These are phyloP conservation scores for Epizoanthus scotinus DNA, from an alignment of 92 coral and sea anemone genomes.

Conservation along the genomic window DNA sequence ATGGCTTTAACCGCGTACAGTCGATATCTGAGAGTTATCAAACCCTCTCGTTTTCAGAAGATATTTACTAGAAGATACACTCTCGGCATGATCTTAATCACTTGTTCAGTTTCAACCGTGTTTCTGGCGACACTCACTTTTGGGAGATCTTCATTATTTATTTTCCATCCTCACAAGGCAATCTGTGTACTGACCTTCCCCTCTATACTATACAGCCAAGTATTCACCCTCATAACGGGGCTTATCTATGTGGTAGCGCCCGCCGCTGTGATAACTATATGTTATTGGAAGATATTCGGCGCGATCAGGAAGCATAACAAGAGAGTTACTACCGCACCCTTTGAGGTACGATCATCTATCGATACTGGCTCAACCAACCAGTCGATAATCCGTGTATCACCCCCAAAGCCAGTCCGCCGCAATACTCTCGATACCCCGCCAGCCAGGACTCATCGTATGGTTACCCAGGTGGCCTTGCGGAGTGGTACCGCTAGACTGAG, in stretches of 20 bases:
- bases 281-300: conserved; percentile 63
- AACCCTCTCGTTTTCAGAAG: conserved; percentile 56
- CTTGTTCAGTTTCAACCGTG: conserved; percentile 53
- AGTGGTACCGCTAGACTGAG: conserved; percentile 29
- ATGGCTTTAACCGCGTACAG: conserved; percentile 85
- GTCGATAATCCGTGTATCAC: conserved; percentile 22
- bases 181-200: conserved; percentile 62
- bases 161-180: conserved; percentile 69
- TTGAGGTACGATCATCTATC: conserved; percentile 8
- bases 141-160: conserved; percentile 44
- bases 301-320: conserved; percentile 61
- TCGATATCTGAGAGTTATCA: conserved; percentile 68
- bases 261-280: conserved; percentile 58
- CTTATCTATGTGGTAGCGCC: conserved; percentile 65
- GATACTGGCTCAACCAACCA: conserved; percentile 29
- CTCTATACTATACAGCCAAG: conserved; percentile 35
- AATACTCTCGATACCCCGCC: background rate
- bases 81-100: conserved; percentile 49
- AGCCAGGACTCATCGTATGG: background rate
- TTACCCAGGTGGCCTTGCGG: background rate
- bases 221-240: conserved; percentile 61
- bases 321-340: conserved; percentile 30
- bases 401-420: background rate
- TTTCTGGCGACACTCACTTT: conserved; percentile 49
- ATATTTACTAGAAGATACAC: conserved; percentile 64